phyloP scores from a whole-genome alignment of 2,113 vertebrate species.

The Gorsachius goisagi region DNA sequence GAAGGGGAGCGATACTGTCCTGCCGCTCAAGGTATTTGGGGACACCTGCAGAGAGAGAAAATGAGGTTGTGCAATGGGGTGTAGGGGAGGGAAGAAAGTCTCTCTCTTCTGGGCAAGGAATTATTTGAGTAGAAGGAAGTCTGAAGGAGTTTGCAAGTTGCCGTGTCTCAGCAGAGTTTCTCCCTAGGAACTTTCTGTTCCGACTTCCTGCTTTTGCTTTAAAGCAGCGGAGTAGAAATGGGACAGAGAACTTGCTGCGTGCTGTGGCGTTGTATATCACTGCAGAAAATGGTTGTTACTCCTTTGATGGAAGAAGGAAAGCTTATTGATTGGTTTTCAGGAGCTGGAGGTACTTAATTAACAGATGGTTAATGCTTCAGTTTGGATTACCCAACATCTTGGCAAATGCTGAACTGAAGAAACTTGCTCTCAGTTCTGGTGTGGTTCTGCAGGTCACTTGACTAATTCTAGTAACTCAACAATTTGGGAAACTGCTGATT shows the following conservation, averaged over 20 bases:
- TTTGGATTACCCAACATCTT: neutral
- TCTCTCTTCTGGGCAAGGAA: neutral
- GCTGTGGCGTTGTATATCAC: neutral
- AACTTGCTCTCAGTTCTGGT: neutral
- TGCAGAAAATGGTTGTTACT: neutral
- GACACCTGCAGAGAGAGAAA: neutral
- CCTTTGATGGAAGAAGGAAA: rapidly evolving
- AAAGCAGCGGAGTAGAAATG: neutral
- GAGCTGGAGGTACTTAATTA: neutral
- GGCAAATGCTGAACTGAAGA: neutral
- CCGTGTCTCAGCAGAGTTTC: neutral
- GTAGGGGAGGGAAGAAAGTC: neutral
- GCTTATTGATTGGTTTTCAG: neutral
- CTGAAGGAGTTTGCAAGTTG: neutral
- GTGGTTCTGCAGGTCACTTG: neutral
- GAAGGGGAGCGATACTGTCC: neutral
- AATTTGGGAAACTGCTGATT: neutral
- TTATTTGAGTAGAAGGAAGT: neutral
- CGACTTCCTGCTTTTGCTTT: neutral
- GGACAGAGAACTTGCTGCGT: neutral
- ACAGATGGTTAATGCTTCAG: neutral
- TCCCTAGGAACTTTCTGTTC: slow-evolving; percentile 7
- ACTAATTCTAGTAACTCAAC: neutral
- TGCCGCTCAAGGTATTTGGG: neutral
- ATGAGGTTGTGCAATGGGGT: neutral